Percentiles rank a stretch among this genome's conserved stretches.
Evolutionary conservation across 2,797 vertebrate species (phyloP).

Genomic region (Pseudopleuronectes americanus): DNA sequence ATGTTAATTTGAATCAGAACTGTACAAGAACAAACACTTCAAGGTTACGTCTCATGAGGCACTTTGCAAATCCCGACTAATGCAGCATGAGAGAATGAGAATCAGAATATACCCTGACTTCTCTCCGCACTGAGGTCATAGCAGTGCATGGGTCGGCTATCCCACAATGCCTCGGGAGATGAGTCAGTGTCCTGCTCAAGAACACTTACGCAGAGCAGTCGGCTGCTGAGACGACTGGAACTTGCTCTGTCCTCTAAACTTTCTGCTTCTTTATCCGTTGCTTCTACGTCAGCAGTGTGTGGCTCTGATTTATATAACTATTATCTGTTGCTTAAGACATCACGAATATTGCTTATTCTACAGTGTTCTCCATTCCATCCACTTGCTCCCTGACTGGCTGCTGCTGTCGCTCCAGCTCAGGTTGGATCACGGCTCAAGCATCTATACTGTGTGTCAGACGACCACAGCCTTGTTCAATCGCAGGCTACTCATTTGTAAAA

Average conservation of each 20-base stretch:
- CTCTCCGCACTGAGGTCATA: constrained; percentile 14
- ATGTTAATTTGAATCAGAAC: not conserved
- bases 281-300: constrained; percentile 2
- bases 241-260: constrained; percentile 6
- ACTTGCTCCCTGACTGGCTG: constrained; percentile 15
- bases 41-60: not conserved
- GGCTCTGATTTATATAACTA: constrained; percentile 16
- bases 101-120: not conserved
- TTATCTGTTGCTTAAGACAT: constrained; percentile 18
- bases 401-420: constrained; percentile 27
- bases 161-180: not conserved
- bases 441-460: constrained; percentile 21
- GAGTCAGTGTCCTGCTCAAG: constrained; percentile 25
- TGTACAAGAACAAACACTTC: not conserved
- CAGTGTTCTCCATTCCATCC: constrained; percentile 3
- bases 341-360: constrained; percentile 36
- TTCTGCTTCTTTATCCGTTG: constrained; percentile 1
- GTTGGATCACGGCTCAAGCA: constrained; percentile 1
- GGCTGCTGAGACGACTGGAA: not conserved
- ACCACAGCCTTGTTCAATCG: constrained; percentile 27
- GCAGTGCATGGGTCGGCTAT: not conserved
- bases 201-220: not conserved
- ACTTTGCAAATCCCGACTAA: not conserved
- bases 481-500: constrained; percentile 63
- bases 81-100: not conserved